Evolutionary conservation across 2,888 invertebrate genomes (phyloP).

Genomic region (Lissonota sp.): DNA sequence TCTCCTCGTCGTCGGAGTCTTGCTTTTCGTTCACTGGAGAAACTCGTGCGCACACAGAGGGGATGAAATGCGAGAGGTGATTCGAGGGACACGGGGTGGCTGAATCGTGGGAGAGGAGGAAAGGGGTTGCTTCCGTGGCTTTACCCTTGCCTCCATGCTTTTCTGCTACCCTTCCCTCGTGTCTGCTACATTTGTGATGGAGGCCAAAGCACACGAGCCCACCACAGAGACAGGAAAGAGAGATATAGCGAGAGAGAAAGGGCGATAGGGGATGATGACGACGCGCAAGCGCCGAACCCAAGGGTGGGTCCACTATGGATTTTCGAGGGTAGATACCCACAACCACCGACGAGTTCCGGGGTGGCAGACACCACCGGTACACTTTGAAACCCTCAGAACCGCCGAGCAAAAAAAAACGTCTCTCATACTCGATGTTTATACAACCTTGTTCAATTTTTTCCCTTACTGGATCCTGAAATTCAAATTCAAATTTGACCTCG

Average conservation of each 20-base stretch:
- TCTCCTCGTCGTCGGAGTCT: conserved; percentile 33
- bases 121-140: conserved; percentile 44
- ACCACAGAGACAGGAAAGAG: background rate
- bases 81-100: conserved; percentile 2
- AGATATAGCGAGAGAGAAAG: background rate
- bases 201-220: conserved; percentile 35
- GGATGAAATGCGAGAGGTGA: conserved; percentile 44
- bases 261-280: conserved; percentile 58
- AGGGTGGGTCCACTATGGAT: conserved; percentile 83
- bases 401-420: conserved; percentile 28
- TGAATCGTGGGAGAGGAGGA: conserved; percentile 7
- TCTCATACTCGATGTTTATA: conserved; percentile 14
- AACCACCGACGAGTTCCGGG: conserved; percentile 78
- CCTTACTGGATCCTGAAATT: no score
- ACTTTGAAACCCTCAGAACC: conserved; percentile 63
- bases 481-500: no score
- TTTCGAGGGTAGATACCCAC: conserved; percentile 81
- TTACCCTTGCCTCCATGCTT: conserved; percentile 36
- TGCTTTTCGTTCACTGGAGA: conserved; percentile 47
- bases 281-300: conserved; percentile 78
- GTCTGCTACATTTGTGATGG: conserved; percentile 46
- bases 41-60: conserved; percentile 54
- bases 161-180: conserved; percentile 35
- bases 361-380: conserved; percentile 74
- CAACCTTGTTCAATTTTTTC: no score